A percentile compares a stretch with the other conserved stretches of the same genome.
phyloP scores from a whole-genome alignment of 2,888 invertebrate species.

The Dorcus parallelipipedus region DNA sequence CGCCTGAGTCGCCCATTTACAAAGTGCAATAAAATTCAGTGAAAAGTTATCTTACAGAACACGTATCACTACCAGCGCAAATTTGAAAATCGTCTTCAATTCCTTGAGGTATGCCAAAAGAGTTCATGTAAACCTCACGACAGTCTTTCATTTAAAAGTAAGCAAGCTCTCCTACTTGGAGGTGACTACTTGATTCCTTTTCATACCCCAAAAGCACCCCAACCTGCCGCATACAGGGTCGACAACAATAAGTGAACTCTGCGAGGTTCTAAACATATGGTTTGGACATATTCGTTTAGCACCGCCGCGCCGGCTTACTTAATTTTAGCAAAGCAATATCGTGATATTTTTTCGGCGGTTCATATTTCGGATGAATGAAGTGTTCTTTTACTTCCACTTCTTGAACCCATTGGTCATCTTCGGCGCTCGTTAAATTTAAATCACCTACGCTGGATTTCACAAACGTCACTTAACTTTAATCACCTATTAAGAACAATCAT shows the following conservation, averaged over 20 bases:
- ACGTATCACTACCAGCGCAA: background rate
- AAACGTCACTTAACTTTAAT: too few relatives aligned
- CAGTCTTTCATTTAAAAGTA: background rate
- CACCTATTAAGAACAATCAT: too few relatives aligned
- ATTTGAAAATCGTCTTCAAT: too few relatives aligned
- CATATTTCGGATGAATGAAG: slow-evolving; percentile 47
- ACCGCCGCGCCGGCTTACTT: slow-evolving; percentile 37
- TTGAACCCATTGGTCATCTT: slow-evolving; percentile 30
- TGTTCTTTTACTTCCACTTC: slow-evolving; percentile 37
- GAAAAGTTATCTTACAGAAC: background rate
- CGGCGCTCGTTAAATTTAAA: slow-evolving; percentile 39
- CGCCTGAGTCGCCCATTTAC: slow-evolving; percentile 61
- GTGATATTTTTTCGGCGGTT: slow-evolving; percentile 46
- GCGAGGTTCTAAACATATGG: too few relatives aligned
- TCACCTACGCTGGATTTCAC: too few relatives aligned
- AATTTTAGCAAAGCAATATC: slow-evolving; percentile 53
- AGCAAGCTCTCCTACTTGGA: background rate
- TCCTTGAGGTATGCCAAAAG: too few relatives aligned
- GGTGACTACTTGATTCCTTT: slow-evolving; percentile 1
- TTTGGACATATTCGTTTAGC: slow-evolving; percentile 44
- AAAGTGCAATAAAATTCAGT: background rate
- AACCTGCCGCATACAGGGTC: slow-evolving; percentile 50
- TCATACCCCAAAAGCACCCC: slow-evolving; percentile 53
- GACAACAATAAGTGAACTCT: slow-evolving; percentile 15
- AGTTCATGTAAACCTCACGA: background rate